phyloP scores from a whole-genome alignment of 2,113 vertebrate genomes.

The Rhegmatorhina hoffmannsi region DNA sequence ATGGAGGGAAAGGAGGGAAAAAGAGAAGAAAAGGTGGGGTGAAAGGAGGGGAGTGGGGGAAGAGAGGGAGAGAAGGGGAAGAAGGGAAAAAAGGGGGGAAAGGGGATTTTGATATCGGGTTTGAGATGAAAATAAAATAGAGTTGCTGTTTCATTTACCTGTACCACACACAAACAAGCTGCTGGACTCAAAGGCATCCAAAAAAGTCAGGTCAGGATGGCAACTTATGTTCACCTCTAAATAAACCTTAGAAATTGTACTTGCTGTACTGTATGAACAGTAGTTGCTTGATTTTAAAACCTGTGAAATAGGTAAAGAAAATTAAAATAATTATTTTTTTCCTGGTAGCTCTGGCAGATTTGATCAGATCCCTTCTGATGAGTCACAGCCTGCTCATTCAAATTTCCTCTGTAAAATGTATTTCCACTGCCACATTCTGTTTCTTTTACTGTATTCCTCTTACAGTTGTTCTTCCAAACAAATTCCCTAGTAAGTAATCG shows the following conservation, averaged over 20 bases:
- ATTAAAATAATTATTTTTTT: not conserved
- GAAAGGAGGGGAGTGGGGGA: fast-evolving
- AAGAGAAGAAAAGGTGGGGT: fast-evolving
- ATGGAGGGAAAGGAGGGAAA: fast-evolving
- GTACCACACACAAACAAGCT: not conserved
- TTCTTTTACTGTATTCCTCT: not conserved
- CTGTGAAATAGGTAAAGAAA: not conserved
- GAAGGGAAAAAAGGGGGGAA: not conserved
- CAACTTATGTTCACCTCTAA: not conserved
- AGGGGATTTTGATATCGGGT: not conserved
- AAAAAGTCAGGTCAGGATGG: not conserved
- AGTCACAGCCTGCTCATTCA: not conserved
- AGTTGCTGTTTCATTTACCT: not conserved
- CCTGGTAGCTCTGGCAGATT: not conserved
- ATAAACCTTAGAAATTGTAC: not conserved
- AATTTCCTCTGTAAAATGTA: not conserved
- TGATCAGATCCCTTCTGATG: not conserved
- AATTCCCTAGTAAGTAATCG: not conserved
- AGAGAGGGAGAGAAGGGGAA: too few relatives aligned
- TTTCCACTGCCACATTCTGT: not conserved
- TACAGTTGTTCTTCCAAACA: not conserved
- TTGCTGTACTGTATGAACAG: not conserved
- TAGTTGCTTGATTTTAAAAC: not conserved
- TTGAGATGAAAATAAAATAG: not conserved
- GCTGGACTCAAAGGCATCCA: not conserved